Percentiles rank a stretch among this genome's conserved stretches.
phyloP scores from a whole-genome alignment of 2,797 vertebrate genomes.

The Neosilurus hyrtlii region DNA sequence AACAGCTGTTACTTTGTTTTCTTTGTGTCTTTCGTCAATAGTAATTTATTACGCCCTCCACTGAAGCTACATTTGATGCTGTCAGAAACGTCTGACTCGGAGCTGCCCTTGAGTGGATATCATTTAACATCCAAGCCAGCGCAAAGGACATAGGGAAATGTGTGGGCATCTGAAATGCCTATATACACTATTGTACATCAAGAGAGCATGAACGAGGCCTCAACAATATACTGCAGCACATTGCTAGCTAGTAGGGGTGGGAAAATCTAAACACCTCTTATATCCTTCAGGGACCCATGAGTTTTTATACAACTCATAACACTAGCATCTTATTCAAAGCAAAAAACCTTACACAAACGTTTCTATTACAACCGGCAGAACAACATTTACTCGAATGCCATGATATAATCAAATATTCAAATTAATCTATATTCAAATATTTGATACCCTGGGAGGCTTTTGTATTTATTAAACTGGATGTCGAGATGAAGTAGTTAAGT shows the following conservation, averaged over 20 bases:
- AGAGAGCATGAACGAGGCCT: neutral
- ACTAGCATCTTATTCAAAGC: neutral
- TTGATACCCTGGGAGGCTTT: neutral
- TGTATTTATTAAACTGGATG: neutral
- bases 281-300: neutral
- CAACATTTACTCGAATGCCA: neutral
- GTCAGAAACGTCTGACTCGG: too few relatives aligned
- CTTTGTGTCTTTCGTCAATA: too few relatives aligned
- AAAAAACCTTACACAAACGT: neutral
- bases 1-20: too few relatives aligned
- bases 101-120: too few relatives aligned
- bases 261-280: neutral
- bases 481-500: too few relatives aligned
- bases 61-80: too few relatives aligned
- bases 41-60: too few relatives aligned
- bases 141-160: too few relatives aligned
- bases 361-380: neutral
- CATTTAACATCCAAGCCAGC: too few relatives aligned
- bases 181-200: too few relatives aligned
- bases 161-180: too few relatives aligned
- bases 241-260: neutral
- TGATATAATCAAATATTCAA: neutral
- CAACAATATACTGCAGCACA: neutral
- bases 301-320: neutral
- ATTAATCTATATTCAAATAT: neutral